Evolutionary conservation across 2,888 invertebrate genomes (phyloP).

Genomic region (Anthoptus insignis): DNA sequence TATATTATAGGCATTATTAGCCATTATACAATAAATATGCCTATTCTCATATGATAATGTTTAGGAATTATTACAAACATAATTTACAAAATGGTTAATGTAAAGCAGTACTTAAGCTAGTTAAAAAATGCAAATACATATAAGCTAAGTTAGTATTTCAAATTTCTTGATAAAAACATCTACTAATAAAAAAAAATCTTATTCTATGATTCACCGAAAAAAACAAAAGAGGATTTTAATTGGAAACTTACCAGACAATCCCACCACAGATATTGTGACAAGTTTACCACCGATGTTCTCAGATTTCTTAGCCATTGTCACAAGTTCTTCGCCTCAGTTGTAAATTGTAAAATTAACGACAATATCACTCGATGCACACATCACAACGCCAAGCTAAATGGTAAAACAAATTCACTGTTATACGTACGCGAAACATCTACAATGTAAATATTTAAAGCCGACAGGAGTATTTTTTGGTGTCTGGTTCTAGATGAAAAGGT

Average conservation of each 20-base stretch:
- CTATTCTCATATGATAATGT: too few relatives aligned
- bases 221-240: background rate
- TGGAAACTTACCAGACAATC: conserved; percentile 89
- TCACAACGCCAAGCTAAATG: conserved; percentile 64
- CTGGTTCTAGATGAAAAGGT: background rate
- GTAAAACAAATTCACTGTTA: conserved; percentile 50
- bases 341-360: conserved; percentile 59
- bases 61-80: too few relatives aligned
- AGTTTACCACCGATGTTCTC: conserved; percentile 89
- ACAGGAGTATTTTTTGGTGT: background rate
- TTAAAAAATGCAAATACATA: too few relatives aligned
- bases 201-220: too few relatives aligned
- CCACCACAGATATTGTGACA: conserved; percentile 96
- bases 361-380: conserved; percentile 69
- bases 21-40: too few relatives aligned
- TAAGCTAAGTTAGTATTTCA: too few relatives aligned
- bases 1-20: too few relatives aligned
- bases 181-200: too few relatives aligned
- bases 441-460: conserved; percentile 35
- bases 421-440: conserved; percentile 45
- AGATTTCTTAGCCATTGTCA: conserved; percentile 91
- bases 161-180: too few relatives aligned
- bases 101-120: too few relatives aligned
- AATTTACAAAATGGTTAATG: too few relatives aligned
- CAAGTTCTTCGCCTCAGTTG: conserved; percentile 61